Evolutionary conservation across 2,113 vertebrate genomes (phyloP), one percentile per base, ranked within the genome.

Genomic region (Amblyopsis rosae): DNA sequence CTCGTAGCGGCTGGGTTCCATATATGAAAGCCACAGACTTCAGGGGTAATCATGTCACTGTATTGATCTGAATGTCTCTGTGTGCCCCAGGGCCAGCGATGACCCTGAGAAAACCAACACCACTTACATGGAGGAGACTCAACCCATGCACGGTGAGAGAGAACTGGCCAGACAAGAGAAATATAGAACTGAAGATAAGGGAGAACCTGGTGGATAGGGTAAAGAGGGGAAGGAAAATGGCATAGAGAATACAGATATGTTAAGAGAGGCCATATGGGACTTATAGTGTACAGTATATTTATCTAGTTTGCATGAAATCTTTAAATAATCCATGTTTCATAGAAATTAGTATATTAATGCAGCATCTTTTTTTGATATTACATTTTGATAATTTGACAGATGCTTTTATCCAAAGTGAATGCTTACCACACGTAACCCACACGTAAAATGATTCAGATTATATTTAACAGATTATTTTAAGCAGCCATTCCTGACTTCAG

Each of bases 51-150:
- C 73, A 59, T 75, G 81, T 86, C 82, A 74, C 55, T 3, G 46
- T 54, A 73, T 58, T 86, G 81, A 89, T 85, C 80, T 67, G 41
- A 74, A 71, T 81, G 76, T 83, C 80, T 81, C 54, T 85, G 66
- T 85, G 65, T 74, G 59, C 70, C 35, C 3, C 88, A 96, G 96
- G 89, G 91, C 92, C 89, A 94, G 89, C 7, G 95, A 99, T 91
- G 97, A 98, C 73, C 93, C 92, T 0, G 96, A 98, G 87, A 99
- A 99, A 90, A 94, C 93, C 72, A 95, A 90, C 76, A 94, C 94
- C 66, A 93, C 95, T 13, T 98, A 96, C 88, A 84, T 94, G 86
- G 96, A 98, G 55, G 94, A 96, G 72, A 89, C 94, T 4, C 96
- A 96, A 82, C 95, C 92, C 0, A 89, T 93, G 12, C 97, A 94